phyloP scores from a whole-genome alignment of 92 coral and sea anemone species.

The Palythoa grandiflora region DNA sequence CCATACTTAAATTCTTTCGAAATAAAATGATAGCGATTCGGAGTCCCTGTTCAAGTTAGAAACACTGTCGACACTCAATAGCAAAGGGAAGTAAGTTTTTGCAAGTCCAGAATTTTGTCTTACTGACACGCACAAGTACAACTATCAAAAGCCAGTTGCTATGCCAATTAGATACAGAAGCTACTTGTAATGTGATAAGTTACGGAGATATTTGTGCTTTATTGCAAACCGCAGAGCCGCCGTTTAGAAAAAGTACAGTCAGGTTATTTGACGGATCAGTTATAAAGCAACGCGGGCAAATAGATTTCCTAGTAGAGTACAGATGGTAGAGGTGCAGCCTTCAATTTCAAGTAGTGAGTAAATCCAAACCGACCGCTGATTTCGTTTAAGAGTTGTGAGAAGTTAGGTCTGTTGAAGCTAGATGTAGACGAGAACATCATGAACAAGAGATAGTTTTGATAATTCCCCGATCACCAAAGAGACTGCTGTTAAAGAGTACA shows the following conservation, averaged over 20 bases:
- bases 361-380: conserved; percentile 4
- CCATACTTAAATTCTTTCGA: not conserved
- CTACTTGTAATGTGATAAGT: not conserved
- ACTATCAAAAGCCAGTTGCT: not conserved
- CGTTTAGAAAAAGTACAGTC: not conserved
- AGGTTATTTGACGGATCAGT: not conserved
- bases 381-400: not conserved
- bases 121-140: not conserved
- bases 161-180: too few species aligned
- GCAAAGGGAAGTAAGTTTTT: not conserved
- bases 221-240: conserved; percentile 1
- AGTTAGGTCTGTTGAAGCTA: conserved; percentile 18
- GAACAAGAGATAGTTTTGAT: too few species aligned
- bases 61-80: conserved; percentile 9
- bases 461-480: too few species aligned
- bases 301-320: conserved; percentile 6
- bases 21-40: not conserved
- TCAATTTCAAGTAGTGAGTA: conserved; percentile 7
- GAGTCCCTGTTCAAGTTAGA: not conserved
- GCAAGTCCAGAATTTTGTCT: not conserved
- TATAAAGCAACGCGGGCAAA: not conserved
- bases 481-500: too few species aligned
- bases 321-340: not conserved
- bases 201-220: not conserved
- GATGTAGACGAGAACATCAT: not conserved